phyloP scores from a whole-genome alignment of 1,140 invertebrate species.

The Pachypeltis micranthus region DNA sequence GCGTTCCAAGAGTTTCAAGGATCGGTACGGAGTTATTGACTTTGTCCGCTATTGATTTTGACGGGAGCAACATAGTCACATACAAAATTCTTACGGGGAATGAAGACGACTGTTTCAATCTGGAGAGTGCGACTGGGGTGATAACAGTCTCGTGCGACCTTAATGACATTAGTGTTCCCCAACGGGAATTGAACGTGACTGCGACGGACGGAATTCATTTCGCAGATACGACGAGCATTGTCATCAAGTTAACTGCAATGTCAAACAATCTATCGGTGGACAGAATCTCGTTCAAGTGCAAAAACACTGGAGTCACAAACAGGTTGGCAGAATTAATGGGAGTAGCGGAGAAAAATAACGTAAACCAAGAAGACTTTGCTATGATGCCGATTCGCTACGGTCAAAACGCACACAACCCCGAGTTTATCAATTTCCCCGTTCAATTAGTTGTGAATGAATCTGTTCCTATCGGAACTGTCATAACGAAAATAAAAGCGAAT shows the following conservation, averaged over 20 bases:
- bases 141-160: constrained; percentile 59
- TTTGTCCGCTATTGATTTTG: constrained; percentile 84
- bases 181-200: constrained; percentile 65
- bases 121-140: constrained; percentile 64
- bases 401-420: constrained; percentile 69
- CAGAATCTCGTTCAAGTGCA: constrained; percentile 58
- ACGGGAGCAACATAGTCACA: constrained; percentile 70
- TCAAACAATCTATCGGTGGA: constrained; percentile 33
- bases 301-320: constrained; percentile 67
- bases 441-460: constrained; percentile 78
- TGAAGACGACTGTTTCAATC: constrained; percentile 76
- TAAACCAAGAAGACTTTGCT: constrained; percentile 50
- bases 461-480: constrained; percentile 56
- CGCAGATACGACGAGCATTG: constrained; percentile 62
- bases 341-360: constrained; percentile 67
- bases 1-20: constrained; percentile 58
- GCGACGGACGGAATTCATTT: constrained; percentile 86
- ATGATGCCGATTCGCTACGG: constrained; percentile 69
- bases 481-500: constrained; percentile 57
- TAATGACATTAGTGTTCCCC: constrained; percentile 50
- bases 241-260: constrained; percentile 46
- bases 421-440: constrained; percentile 60
- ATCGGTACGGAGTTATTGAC: constrained; percentile 76
- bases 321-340: constrained; percentile 53
- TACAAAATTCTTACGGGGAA: constrained; percentile 79